A percentile compares a stretch with the other conserved stretches of the same genome.
phyloP scores from a whole-genome alignment of 2,888 invertebrate species.

The Callyntrura sp. region DNA sequence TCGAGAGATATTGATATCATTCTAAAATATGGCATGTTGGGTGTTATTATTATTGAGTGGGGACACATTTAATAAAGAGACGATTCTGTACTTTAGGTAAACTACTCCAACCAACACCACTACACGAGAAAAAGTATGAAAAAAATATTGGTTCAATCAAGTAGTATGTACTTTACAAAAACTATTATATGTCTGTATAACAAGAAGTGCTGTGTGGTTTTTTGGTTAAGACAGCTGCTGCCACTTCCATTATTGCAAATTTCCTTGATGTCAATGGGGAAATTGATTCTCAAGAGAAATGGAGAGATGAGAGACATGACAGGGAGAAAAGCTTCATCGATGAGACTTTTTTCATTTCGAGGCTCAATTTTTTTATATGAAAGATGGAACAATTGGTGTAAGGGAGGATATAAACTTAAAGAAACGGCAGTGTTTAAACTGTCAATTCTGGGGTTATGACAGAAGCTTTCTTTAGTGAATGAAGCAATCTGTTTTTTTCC shows the following conservation, averaged over 20 bases:
- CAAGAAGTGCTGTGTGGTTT: background rate
- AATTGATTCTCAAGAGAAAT: conserved; percentile 42
- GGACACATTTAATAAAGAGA: no score
- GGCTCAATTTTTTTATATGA: background rate
- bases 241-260: conserved; percentile 30
- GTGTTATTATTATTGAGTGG: no score
- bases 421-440: background rate
- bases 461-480: no score
- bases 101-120: no score
- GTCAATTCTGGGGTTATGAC: background rate
- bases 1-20: background rate
- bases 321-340: background rate
- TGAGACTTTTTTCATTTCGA: background rate
- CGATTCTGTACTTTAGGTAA: no score
- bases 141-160: no score
- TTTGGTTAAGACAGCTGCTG: conserved; percentile 7
- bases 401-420: background rate
- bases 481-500: no score
- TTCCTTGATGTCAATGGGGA: background rate
- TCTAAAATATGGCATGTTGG: conserved; percentile 3
- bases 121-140: no score
- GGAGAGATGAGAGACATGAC: conserved; percentile 1
- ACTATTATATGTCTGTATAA: background rate
- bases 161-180: no score
- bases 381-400: background rate